Evolutionary conservation across 2,113 vertebrate genomes (phyloP).

Genomic region (Cygnus atratus): DNA sequence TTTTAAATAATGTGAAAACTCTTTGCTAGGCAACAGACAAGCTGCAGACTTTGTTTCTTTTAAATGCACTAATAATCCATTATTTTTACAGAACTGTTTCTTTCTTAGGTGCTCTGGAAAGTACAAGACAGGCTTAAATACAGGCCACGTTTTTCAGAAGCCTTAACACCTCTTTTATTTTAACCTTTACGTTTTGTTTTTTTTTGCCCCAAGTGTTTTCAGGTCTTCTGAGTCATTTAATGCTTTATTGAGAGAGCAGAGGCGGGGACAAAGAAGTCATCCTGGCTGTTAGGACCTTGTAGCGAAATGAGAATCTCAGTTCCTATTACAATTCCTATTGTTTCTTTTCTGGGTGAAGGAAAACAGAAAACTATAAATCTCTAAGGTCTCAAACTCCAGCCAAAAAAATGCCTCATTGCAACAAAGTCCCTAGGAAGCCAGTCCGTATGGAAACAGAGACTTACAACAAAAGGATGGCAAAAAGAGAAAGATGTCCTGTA

Average conservation of each 20-base stretch:
- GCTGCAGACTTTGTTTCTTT: neutral
- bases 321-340: neutral
- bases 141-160: neutral
- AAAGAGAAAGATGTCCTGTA: neutral
- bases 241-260: neutral
- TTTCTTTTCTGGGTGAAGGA: neutral
- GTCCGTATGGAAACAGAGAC: neutral
- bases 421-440: neutral
- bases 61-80: rapidly evolving
- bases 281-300: neutral
- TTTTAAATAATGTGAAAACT: rapidly evolving
- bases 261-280: neutral
- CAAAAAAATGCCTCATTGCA: neutral
- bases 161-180: neutral
- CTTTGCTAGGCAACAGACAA: neutral
- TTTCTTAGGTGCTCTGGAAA: neutral
- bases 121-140: neutral
- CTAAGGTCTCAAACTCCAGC: neutral
- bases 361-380: neutral
- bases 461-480: neutral
- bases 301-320: neutral
- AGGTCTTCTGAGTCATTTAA: neutral
- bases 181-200: neutral
- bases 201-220: neutral
- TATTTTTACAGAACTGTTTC: neutral